phyloP scores from a whole-genome alignment of 2,113 vertebrate genomes.

The Antigone vipio region DNA sequence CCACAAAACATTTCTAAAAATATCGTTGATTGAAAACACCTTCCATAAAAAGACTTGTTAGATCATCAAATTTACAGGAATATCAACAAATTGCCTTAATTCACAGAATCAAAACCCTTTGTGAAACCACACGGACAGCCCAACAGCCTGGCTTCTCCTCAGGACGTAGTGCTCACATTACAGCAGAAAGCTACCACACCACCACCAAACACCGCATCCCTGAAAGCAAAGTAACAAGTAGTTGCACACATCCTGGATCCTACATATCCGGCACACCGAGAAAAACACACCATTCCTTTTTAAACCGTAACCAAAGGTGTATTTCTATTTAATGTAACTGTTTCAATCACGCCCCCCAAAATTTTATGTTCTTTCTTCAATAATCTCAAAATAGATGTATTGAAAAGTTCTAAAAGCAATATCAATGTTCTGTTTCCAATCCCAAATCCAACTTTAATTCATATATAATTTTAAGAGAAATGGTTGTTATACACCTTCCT shows the following conservation, averaged over 20 bases:
- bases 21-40: background rate
- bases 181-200: background rate
- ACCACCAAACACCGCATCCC: rapidly evolving
- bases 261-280: rapidly evolving
- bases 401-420: background rate
- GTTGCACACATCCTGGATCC: background rate
- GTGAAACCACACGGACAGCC: background rate
- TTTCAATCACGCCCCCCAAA: background rate
- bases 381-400: background rate
- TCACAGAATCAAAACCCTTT: background rate
- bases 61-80: background rate
- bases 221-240: background rate
- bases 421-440: background rate
- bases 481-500: background rate
- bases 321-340: background rate
- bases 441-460: background rate
- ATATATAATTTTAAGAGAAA: background rate
- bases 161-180: rapidly evolving
- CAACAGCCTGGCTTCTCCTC: background rate
- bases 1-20: background rate
- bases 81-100: background rate
- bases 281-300: background rate
- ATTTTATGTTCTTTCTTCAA: background rate
- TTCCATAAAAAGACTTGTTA: background rate
- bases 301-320: background rate